Conservation (phyloP, 2,888 invertebrate genomes). For the Spicauda simplicius region DNA sequence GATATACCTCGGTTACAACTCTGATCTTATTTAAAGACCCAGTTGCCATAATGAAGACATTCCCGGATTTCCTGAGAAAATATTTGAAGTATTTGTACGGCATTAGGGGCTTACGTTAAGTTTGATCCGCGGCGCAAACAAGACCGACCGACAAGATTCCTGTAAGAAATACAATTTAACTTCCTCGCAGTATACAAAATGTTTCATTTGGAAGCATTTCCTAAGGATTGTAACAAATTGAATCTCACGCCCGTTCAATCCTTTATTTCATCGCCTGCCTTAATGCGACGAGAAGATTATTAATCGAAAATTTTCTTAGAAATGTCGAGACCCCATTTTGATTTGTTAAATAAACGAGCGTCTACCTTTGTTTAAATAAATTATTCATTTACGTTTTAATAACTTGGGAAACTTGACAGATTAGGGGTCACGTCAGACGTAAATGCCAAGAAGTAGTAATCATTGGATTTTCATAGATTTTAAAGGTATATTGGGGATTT, state of each 20-base stretch:
- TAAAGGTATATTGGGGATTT: neutral
- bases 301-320: conserved; percentile 72
- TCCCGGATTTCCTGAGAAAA: neutral
- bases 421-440: conserved; percentile 9
- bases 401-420: conserved; percentile 40
- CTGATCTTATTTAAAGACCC: neutral
- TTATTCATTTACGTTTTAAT: conserved; percentile 44
- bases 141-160: conserved; percentile 55
- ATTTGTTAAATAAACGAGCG: conserved; percentile 55
- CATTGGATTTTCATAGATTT: neutral
- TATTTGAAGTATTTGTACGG: conserved; percentile 34
- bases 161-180: conserved; percentile 79
- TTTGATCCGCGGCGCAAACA: conserved; percentile 53
- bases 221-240: conserved; percentile 78
- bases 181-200: conserved; percentile 70
- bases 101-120: conserved; percentile 38
- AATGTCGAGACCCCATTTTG: conserved; percentile 52
- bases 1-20: neutral
- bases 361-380: conserved; percentile 39
- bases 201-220: conserved; percentile 76
- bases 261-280: conserved; percentile 76
- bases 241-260: conserved; percentile 76
- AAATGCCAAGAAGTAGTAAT: neutral
- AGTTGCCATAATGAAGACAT: neutral
- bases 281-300: conserved; percentile 75